Evolutionary conservation across 2,113 vertebrate genomes (phyloP).

Genomic region (Phoxinus phoxinus): DNA sequence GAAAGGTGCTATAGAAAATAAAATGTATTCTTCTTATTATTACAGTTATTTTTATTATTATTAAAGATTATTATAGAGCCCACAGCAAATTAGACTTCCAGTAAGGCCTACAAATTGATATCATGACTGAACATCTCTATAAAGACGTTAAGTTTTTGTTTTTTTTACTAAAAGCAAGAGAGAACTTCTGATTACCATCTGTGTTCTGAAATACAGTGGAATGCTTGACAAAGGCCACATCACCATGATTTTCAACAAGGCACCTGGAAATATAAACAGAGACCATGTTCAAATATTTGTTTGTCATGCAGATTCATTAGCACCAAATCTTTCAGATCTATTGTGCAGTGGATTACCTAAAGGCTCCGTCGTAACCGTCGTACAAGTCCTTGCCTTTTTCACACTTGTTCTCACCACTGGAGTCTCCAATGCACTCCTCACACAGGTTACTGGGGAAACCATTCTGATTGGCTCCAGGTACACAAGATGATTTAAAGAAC

Average conservation of each 20-base stretch:
- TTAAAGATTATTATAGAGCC: no score
- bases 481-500: slow-evolving; percentile 89
- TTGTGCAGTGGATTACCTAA: slow-evolving; percentile 78
- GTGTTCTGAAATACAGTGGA: slow-evolving; percentile 89
- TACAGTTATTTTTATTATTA: no score
- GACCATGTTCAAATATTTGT: background rate
- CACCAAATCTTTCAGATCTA: background rate
- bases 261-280: slow-evolving; percentile 77
- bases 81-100: background rate
- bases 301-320: background rate
- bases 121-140: background rate
- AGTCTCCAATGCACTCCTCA: slow-evolving; percentile 82
- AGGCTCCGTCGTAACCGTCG: slow-evolving; percentile 87
- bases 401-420: slow-evolving; percentile 79
- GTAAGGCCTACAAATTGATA: background rate
- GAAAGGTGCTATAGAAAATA: background rate
- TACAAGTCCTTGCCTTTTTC: slow-evolving; percentile 84
- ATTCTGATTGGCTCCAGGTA: slow-evolving; percentile 81
- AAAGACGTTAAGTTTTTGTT: background rate
- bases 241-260: slow-evolving; percentile 79
- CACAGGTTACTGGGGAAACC: slow-evolving; percentile 85
- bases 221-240: slow-evolving; percentile 94
- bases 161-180: background rate
- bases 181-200: slow-evolving; percentile 75
- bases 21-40: background rate